A percentile compares a stretch with the other conserved stretches of the same genome.
These are phyloP conservation scores for Biston betularia DNA, from an alignment of 2,888 invertebrate genomes.

Conservation along the genomic window DNA sequence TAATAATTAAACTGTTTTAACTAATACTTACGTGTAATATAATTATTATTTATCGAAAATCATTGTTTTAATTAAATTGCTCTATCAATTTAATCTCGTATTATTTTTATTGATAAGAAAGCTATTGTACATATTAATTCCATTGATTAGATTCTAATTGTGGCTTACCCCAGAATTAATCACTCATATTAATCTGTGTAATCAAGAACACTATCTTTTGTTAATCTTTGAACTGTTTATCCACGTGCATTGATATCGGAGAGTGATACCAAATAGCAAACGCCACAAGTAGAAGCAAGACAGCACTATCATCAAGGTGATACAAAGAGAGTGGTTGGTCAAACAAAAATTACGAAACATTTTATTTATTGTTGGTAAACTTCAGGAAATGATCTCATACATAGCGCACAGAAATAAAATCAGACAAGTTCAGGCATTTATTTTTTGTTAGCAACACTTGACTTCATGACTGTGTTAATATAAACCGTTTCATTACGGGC, in stretches of 20 bases:
- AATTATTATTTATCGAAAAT: no score
- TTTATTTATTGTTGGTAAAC: slow-evolving; percentile 55
- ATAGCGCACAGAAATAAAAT: slow-evolving; percentile 44
- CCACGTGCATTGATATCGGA: slow-evolving; percentile 73
- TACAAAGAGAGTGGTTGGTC: slow-evolving; percentile 69
- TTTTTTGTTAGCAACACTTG: slow-evolving; percentile 53
- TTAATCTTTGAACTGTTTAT: slow-evolving; percentile 67
- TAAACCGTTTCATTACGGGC: slow-evolving; percentile 27
- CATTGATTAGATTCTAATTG: slow-evolving; percentile 2
- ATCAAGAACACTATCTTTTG: slow-evolving; percentile 21
- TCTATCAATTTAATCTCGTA: neutral
- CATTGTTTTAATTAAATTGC: neutral
- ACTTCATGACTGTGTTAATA: slow-evolving; percentile 41
- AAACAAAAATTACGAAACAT: slow-evolving; percentile 69
- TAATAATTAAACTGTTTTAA: no score
- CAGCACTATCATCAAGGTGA: slow-evolving; percentile 69
- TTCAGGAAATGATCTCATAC: slow-evolving; percentile 77
- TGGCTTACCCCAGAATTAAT: slow-evolving; percentile 2
- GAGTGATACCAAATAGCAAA: slow-evolving; percentile 55
- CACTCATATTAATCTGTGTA: neutral
- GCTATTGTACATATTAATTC: neutral
- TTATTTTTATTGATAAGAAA: neutral
- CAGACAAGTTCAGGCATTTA: slow-evolving; percentile 50
- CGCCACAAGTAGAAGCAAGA: slow-evolving; percentile 58
- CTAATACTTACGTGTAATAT: no score